A percentile compares a stretch with the other conserved stretches of the same genome.
These are phyloP conservation scores for Boloria euphrosyne DNA, from an alignment of 2,888 invertebrate genomes.

Conservation along the genomic window DNA sequence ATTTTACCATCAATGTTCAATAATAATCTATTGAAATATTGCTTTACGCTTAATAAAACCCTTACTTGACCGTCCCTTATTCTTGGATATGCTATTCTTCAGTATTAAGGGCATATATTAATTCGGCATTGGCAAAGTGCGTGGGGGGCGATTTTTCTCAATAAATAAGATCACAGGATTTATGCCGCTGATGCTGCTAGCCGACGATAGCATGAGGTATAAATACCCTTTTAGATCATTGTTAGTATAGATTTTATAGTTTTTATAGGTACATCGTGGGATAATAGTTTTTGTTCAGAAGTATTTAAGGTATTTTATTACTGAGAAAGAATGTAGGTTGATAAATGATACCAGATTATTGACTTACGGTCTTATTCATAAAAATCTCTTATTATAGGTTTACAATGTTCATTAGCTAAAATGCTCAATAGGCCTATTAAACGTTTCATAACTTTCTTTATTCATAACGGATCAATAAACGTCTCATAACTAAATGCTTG, in stretches of 20 bases:
- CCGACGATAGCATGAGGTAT: constrained; percentile 24
- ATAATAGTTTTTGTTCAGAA: constrained; percentile 8
- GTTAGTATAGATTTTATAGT: constrained; percentile 25
- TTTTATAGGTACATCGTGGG: constrained; percentile 6
- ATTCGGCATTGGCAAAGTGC: constrained; percentile 36
- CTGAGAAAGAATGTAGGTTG: constrained; percentile 6
- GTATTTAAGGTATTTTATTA: constrained; percentile 8
- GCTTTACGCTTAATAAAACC: constrained; percentile 5
- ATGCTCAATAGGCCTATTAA: too few relatives aligned
- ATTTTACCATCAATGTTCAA: too few relatives aligned
- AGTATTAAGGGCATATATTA: constrained; percentile 28
- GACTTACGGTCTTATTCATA: too few relatives aligned
- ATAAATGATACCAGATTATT: constrained; percentile 1
- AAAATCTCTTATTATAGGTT: too few relatives aligned
- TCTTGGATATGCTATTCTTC: constrained; percentile 1
- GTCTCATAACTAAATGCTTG: too few relatives aligned
- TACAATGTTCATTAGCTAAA: too few relatives aligned
- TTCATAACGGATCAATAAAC: too few relatives aligned
- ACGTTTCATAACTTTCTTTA: too few relatives aligned
- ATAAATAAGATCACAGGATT: constrained; percentile 55
- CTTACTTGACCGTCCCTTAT: constrained; percentile 6
- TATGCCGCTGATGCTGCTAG: constrained; percentile 32
- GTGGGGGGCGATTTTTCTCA: constrained; percentile 50
- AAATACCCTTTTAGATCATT: constrained; percentile 31
- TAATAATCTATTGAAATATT: not conserved